Base-by-base conservation (phyloP, 2,797 vertebrate species). In the Lycodopsis pacificus region DNA sequence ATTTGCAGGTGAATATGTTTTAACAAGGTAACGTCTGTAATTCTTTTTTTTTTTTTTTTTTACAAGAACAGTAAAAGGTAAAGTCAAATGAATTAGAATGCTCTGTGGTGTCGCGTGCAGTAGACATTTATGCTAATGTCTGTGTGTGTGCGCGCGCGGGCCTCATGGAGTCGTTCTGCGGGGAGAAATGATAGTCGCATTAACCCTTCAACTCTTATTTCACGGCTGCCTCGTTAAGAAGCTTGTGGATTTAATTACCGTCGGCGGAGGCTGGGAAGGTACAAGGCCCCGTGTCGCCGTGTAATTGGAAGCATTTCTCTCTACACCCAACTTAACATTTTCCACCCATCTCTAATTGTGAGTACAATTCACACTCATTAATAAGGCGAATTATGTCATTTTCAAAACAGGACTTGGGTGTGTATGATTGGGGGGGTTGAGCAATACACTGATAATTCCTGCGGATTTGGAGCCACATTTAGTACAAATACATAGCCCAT, bases 131-230 rank as follows among this genome's bases (percentile, higher is more conserved):
- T 92, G 88, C 73, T 84, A 88, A 92, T 89, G 73, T 64, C 40
- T 46, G 73, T 58, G 72, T 32, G 74, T 44, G 65, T 30, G 73
- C 22, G 73, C 22, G 79, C 9, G 65, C 34, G 76, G 17, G 82
- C 87, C 86, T 91, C 81, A 82, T 91, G 83, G 84, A 91, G 82
- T 93, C 86, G 73, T 89, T 91, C 81, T 81, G 86, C 84, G 73
- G 81, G 81, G 86, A 90, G 92, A 92, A 92, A 92, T 91, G 91
- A 93, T 93, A 91, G 90, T 90, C 88, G 89, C 91, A 93, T 94
- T 92, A 94, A 94, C 93, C 93, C 91, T 89, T 93, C 92, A 92
- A 92, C 92, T 92, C 91, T 92, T 87, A 90, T 91, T 93, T 92
- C 89, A 91, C 88, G 84, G 85, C 85, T 89, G 90, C 88, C 89